Conservation (phyloP, 2,888 invertebrate genomes). For the Odiellus spinosus region DNA sequence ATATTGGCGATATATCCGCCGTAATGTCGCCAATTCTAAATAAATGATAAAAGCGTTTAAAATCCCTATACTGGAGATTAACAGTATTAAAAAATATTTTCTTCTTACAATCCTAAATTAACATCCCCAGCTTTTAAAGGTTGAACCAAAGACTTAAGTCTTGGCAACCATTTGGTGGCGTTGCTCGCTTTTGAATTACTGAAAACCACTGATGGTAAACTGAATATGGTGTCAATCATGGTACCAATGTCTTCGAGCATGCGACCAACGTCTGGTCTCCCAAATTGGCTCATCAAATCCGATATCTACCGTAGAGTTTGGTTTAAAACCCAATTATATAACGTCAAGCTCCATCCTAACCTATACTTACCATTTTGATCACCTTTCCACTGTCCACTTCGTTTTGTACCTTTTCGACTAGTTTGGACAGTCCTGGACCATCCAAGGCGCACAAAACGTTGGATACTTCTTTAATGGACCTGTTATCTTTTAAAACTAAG, state of each 20-base stretch:
- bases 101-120: no score
- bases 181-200: no score
- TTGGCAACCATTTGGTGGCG: no score
- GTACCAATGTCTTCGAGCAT: constrained; percentile 11
- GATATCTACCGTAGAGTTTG: constrained; percentile 7
- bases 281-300: constrained; percentile 10
- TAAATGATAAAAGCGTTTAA: no score
- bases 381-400: constrained; percentile 6
- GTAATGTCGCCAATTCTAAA: no score
- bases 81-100: no score
- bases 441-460: neutral
- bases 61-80: no score
- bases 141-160: no score
- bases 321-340: neutral
- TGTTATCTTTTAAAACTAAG: neutral
- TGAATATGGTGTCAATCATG: constrained; percentile 4
- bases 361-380: constrained; percentile 9
- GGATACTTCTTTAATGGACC: neutral
- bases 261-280: constrained; percentile 10
- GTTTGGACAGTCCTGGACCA: neutral
- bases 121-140: no score
- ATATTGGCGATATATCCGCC: no score
- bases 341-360: no score
- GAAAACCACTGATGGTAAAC: neutral
- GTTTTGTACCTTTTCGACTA: constrained; percentile 1